Evolutionary conservation across 1,140 invertebrate species (phyloP), one percentile per base, ranked within the genome.

Genomic region (Brachionus rubens): DNA sequence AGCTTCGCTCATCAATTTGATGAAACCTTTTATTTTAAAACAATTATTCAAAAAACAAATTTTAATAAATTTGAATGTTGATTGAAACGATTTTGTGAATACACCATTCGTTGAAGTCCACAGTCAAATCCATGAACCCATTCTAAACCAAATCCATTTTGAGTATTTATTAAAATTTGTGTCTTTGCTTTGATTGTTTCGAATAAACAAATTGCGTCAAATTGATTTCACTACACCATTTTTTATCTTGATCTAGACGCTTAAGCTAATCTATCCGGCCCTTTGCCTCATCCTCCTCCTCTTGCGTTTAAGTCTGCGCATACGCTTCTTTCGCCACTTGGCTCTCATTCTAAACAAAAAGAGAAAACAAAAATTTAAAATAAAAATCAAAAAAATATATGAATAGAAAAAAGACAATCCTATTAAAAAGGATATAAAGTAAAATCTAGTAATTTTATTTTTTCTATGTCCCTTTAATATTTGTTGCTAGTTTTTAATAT

Each of bases 231-330:
- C 28, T 28, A 16, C 19, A 40, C 14, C n/a, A 19, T 21, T 59
- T 59, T 59, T 59, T 59, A 59, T 33, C 16, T 59, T 36, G 12
- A 33, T 36, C 26, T 59, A 16, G 16, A 24, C 19, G 10, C 19
- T 24, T 14, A 10, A n/a, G 14, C 36, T 59, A 7, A 54, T 78
- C 78, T 85, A 85, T 81, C 85, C 85, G 56, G 84, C 85, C 78
- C 83, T 83, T 77, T 85, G 84, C 77, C 84, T 79, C 84, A 85
- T 85, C 84, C 85, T 85, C 83, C 84, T 84, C 75, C 84, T 79
- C 80, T 85, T 85, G 33, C 84, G 82, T 83, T 85, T 85, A 47
- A 85, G 79, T 80, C 84, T 83, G 36, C 84, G 82, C 84, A 85
- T 85, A 78, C 83, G 82, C 80, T 85, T 85, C 83, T 85, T 85